These are phyloP conservation scores for Micropoecilia bifurca DNA, from an alignment of 2,797 vertebrate genomes.

Conservation along the genomic window DNA sequence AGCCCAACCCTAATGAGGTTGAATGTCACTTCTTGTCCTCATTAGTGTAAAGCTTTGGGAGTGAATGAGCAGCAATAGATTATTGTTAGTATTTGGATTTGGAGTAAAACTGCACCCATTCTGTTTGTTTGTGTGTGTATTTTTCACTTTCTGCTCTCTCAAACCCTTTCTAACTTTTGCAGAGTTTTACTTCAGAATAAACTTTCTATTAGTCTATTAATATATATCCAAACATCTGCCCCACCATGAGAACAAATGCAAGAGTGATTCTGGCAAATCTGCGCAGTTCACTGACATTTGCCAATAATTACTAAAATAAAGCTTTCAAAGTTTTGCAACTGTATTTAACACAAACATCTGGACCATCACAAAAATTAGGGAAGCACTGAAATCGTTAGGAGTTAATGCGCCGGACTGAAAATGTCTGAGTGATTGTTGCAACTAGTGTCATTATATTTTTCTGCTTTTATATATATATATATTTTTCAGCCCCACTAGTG, in stretches of 20 bases:
- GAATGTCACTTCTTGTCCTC: slow-evolving; percentile 1
- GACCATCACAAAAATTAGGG: neutral
- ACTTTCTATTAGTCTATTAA: neutral
- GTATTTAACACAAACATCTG: neutral
- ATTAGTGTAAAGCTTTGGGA: neutral
- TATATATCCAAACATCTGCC: neutral
- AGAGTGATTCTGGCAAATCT: neutral
- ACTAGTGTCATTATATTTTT: slow-evolving; percentile 34
- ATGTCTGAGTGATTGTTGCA: slow-evolving; percentile 27
- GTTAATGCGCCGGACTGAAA: slow-evolving; percentile 12
- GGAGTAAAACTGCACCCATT: neutral
- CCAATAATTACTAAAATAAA: neutral
- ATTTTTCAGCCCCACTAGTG: slow-evolving; percentile 26
- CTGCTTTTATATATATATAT: neutral
- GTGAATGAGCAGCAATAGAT: neutral
- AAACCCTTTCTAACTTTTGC: neutral
- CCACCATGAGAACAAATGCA: neutral
- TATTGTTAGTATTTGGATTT: neutral
- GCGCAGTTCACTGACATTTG: neutral
- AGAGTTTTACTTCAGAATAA: slow-evolving; percentile 1
- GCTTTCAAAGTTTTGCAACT: neutral
- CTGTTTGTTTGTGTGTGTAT: neutral
- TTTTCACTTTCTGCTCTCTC: neutral
- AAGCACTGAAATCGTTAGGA: neutral
- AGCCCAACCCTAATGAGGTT: neutral